These are phyloP conservation scores for Cheilosia scutellata DNA, from an alignment of 2,888 invertebrate genomes.

Conservation along the genomic window DNA sequence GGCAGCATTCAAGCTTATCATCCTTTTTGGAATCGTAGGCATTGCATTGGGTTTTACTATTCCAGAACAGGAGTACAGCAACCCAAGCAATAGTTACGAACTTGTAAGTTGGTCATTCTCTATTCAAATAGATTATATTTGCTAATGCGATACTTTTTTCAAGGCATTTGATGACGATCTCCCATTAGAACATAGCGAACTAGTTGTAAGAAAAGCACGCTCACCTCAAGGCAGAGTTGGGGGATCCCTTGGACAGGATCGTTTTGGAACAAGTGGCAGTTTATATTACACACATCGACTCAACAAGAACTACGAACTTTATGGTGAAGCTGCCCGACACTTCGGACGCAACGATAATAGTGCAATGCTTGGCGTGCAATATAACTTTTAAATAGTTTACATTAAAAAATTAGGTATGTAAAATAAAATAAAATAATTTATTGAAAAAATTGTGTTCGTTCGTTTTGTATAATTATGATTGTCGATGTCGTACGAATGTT, in stretches of 20 bases:
- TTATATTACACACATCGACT: slow-evolving; percentile 11
- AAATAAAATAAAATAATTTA: too few species aligned
- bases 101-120: slow-evolving; percentile 8
- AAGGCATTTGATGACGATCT: not conserved
- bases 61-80: slow-evolving; percentile 15
- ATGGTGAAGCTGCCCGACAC: slow-evolving; percentile 1
- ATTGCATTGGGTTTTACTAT: slow-evolving; percentile 31
- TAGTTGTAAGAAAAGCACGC: slow-evolving; percentile 17
- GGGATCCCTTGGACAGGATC: not conserved
- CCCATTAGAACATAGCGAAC: not conserved
- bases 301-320: slow-evolving; percentile 4
- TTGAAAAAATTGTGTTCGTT: too few species aligned
- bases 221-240: slow-evolving; percentile 23
- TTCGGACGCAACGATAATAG: slow-evolving; percentile 26
- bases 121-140: not conserved
- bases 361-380: not conserved
- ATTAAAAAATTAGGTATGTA: too few species aligned
- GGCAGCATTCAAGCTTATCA: slow-evolving; percentile 22
- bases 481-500: too few species aligned
- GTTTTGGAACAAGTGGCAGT: not conserved
- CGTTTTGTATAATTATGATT: too few species aligned
- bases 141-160: not conserved
- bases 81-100: not conserved
- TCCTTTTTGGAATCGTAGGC: slow-evolving; percentile 32
- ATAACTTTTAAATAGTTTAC: not conserved